Evolutionary conservation across 1,140 invertebrate genomes (phyloP).

Genomic region (Drosophila leontia): DNA sequence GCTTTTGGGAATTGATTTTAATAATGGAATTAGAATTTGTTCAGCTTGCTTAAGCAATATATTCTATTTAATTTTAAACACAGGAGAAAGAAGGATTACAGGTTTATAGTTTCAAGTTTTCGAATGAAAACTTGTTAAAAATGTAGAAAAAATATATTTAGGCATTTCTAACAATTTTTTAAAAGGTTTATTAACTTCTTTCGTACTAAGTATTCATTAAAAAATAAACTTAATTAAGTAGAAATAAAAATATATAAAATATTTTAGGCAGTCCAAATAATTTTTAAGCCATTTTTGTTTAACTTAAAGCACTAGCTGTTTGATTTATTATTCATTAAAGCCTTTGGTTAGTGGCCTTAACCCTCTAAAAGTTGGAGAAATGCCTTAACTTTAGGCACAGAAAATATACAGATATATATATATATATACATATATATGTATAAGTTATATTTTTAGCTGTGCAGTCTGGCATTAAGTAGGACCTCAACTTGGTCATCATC

Average conservation of each 20-base stretch:
- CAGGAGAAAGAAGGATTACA: not conserved
- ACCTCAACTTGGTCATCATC: slow-evolving; percentile 18
- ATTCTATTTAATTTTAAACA: not conserved
- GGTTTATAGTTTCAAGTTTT: not conserved
- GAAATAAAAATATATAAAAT: too few species aligned
- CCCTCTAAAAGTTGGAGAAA: not conserved
- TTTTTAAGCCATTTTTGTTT: not conserved
- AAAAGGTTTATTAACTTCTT: not conserved
- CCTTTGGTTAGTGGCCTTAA: not conserved
- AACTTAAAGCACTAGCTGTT: not conserved
- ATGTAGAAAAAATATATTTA: too few species aligned
- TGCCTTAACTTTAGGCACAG: not conserved
- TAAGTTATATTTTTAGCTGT: slow-evolving; percentile 8
- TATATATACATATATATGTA: not conserved
- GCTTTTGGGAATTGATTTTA: slow-evolving; percentile 13
- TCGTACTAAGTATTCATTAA: too few species aligned
- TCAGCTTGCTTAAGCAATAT: not conserved
- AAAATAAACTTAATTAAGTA: too few species aligned
- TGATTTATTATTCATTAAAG: not conserved
- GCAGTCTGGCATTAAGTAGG: slow-evolving; percentile 7
- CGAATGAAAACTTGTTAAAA: too few species aligned
- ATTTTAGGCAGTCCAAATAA: too few species aligned
- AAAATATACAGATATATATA: not conserved
- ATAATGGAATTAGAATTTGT: slow-evolving; percentile 27
- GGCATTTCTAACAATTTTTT: not conserved